These are phyloP conservation scores for Eremobia ochroleuca DNA, from an alignment of 2,888 invertebrate genomes.

Conservation along the genomic window DNA sequence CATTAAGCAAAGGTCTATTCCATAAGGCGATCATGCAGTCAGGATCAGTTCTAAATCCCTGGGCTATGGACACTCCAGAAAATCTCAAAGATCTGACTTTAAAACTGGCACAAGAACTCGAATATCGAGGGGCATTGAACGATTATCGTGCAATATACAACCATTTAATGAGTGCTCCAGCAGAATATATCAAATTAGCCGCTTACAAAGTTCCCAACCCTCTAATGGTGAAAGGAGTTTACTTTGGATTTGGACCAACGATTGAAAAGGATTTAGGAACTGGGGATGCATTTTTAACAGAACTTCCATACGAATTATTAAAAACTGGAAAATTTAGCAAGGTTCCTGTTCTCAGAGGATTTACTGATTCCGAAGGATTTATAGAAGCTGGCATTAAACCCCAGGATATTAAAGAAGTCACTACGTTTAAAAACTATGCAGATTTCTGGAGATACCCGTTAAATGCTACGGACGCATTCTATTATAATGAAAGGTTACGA, in stretches of 20 bases:
- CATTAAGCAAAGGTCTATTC: conserved; percentile 75
- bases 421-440: conserved; percentile 69
- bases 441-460: conserved; percentile 64
- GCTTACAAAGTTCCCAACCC: conserved; percentile 57
- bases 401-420: conserved; percentile 65
- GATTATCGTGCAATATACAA: conserved; percentile 69
- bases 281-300: conserved; percentile 72
- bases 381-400: conserved; percentile 71
- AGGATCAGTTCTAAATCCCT: conserved; percentile 78
- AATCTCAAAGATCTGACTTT: conserved; percentile 69
- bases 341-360: conserved; percentile 88
- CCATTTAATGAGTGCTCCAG: conserved; percentile 66
- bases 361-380: conserved; percentile 73
- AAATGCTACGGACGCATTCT: conserved; percentile 55
- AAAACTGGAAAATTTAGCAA: conserved; percentile 78
- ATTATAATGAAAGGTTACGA: conserved; percentile 65
- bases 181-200: conserved; percentile 57
- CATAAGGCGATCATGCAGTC: conserved; percentile 81
- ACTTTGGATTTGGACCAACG: conserved; percentile 76
- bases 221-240: conserved; percentile 28
- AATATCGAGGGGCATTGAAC: conserved; percentile 69
- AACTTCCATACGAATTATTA: conserved; percentile 81
- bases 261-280: conserved; percentile 77
- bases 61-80: conserved; percentile 72
- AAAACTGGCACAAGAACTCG: conserved; percentile 71